phyloP scores from a whole-genome alignment of 2,797 vertebrate species.

The Zenarchopterus dispar region DNA sequence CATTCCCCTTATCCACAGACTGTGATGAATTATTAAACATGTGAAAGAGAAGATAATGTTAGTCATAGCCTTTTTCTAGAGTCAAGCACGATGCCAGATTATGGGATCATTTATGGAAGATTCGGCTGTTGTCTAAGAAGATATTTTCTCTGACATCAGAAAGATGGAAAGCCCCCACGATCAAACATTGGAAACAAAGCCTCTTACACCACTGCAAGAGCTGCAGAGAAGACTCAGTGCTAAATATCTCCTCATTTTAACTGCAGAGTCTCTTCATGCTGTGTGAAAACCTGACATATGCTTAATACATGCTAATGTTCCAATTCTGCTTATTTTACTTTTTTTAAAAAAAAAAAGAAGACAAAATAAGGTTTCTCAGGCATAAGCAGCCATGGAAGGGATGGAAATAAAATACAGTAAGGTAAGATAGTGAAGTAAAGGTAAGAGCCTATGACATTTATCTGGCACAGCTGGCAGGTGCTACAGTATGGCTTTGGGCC shows the following conservation, averaged over 20 bases:
- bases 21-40: slow-evolving; percentile 63
- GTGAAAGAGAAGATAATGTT: slow-evolving; percentile 58
- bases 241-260: slow-evolving; percentile 14
- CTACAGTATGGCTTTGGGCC: slow-evolving; percentile 27
- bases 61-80: slow-evolving; percentile 63
- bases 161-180: slow-evolving; percentile 51
- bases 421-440: slow-evolving; percentile 5
- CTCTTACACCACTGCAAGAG: slow-evolving; percentile 8
- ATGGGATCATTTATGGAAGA: slow-evolving; percentile 67
- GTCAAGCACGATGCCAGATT: slow-evolving; percentile 67
- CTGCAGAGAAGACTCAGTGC: slow-evolving; percentile 11
- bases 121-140: slow-evolving; percentile 51
- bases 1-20: slow-evolving; percentile 53
- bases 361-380: too few species aligned
- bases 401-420: neutral
- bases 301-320: neutral
- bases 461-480: slow-evolving; percentile 24
- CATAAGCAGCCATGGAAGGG: neutral
- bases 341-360: too few species aligned
- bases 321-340: neutral
- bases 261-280: neutral
- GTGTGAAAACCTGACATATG: neutral
- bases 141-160: slow-evolving; percentile 54
- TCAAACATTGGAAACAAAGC: slow-evolving; percentile 44
- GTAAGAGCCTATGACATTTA: slow-evolving; percentile 13